These are phyloP conservation scores for Clarias batrachus DNA, from an alignment of 2,113 vertebrate genomes.

Conservation along the genomic window DNA sequence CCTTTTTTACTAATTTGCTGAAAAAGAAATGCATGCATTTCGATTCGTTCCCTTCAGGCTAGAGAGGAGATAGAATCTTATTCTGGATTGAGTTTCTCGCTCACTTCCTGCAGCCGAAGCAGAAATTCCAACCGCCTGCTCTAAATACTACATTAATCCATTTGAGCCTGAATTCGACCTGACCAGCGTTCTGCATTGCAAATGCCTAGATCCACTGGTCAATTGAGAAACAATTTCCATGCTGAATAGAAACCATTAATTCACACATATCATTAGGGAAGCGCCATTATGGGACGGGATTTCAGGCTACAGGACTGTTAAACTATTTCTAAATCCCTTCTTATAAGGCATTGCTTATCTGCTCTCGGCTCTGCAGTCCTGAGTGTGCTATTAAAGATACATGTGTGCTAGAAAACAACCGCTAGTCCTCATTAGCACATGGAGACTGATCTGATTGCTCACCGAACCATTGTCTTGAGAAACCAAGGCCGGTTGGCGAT, in stretches of 20 bases:
- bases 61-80: slow-evolving; percentile 54
- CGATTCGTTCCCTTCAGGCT: slow-evolving; percentile 54
- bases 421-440: not conserved
- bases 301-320: not conserved
- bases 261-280: slow-evolving; percentile 18
- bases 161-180: slow-evolving; percentile 29
- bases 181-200: slow-evolving; percentile 25
- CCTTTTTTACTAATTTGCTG: slow-evolving; percentile 29
- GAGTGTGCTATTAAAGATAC: not conserved
- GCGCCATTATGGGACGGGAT: not conserved
- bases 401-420: not conserved
- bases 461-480: slow-evolving; percentile 98
- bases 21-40: slow-evolving; percentile 37
- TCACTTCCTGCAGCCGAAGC: slow-evolving; percentile 55
- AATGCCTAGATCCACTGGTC: slow-evolving; percentile 9
- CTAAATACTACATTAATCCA: slow-evolving; percentile 20
- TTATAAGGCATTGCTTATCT: not conserved
- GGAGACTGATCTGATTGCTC: slow-evolving; percentile 54
- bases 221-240: slow-evolving; percentile 8
- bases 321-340: not conserved
- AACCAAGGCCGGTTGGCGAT: slow-evolving; percentile 94
- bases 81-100: slow-evolving; percentile 60
- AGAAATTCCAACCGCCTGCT: slow-evolving; percentile 36
- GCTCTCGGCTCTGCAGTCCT: not conserved
- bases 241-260: slow-evolving; percentile 19